A percentile compares a stretch with the other conserved stretches of the same genome.
Evolutionary conservation across 1,140 invertebrate genomes (phyloP).

Genomic region (Manduca sexta): DNA sequence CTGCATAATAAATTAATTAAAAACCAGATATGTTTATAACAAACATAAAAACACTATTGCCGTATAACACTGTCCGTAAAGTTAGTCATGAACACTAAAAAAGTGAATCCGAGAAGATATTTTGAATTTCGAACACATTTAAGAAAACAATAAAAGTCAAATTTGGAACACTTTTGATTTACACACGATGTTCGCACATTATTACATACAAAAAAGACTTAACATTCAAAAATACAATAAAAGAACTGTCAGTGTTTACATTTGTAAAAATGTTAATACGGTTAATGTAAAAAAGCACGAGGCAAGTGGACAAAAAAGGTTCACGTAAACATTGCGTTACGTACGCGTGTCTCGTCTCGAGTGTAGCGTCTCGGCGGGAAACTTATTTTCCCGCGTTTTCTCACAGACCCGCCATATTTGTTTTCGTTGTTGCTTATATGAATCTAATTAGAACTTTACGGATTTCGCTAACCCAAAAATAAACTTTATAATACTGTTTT

Average conservation of each 20-base stretch:
- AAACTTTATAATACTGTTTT: neutral
- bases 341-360: conserved; percentile 64
- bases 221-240: neutral
- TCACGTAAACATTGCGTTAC: conserved; percentile 40
- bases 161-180: no score
- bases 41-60: no score
- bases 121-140: no score
- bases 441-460: conserved; percentile 53
- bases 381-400: conserved; percentile 66
- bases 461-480: no score
- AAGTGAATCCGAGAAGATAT: no score
- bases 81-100: neutral
- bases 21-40: no score
- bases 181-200: no score
- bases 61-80: no score
- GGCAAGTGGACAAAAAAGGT: conserved; percentile 22
- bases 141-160: no score
- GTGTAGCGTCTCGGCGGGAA: conserved; percentile 49
- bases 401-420: conserved; percentile 36
- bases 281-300: conserved; percentile 14
- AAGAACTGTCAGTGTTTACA: neutral
- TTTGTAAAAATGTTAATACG: neutral
- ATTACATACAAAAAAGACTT: no score
- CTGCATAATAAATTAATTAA: no score
- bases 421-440: conserved; percentile 31